Percentiles rank a stretch among this genome's conserved stretches.
phyloP scores from a whole-genome alignment of 2,113 vertebrate genomes.

The Beaufortia kweichowensis region DNA sequence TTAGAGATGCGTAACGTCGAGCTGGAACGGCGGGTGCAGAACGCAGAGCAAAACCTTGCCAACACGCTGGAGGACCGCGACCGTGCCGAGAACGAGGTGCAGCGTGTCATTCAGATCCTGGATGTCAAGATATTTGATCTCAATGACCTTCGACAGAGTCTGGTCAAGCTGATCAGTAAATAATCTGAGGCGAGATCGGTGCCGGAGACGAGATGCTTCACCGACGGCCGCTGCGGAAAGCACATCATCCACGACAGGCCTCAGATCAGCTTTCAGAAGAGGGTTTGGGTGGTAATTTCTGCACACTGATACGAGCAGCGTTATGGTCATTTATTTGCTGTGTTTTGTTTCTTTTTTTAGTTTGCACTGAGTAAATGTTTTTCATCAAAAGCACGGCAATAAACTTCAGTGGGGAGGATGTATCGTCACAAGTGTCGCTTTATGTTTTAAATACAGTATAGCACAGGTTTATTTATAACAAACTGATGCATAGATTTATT shows the following conservation, averaged over 20 bases:
- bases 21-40: conserved; percentile 82
- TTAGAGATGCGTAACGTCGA: conserved; percentile 84
- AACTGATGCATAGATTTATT: too few species aligned
- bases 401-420: conserved; percentile 14
- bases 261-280: conserved; percentile 40
- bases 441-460: too few species aligned
- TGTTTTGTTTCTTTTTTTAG: background rate
- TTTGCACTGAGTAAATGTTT: background rate
- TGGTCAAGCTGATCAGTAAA: conserved; percentile 87
- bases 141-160: conserved; percentile 87
- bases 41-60: conserved; percentile 80
- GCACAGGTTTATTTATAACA: too few species aligned
- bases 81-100: conserved; percentile 80
- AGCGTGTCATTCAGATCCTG: conserved; percentile 85
- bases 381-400: conserved; percentile 35
- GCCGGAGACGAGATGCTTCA: background rate
- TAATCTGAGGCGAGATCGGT: conserved; percentile 49
- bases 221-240: background rate
- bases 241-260: conserved; percentile 22
- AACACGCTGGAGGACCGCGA: conserved; percentile 83
- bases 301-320: background rate
- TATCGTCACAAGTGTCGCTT: conserved; percentile 4
- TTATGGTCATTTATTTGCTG: background rate
- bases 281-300: background rate
- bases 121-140: conserved; percentile 95